Base-by-base conservation (phyloP, 2,888 invertebrate genomes). In the Drosophila mayaguana region DNA sequence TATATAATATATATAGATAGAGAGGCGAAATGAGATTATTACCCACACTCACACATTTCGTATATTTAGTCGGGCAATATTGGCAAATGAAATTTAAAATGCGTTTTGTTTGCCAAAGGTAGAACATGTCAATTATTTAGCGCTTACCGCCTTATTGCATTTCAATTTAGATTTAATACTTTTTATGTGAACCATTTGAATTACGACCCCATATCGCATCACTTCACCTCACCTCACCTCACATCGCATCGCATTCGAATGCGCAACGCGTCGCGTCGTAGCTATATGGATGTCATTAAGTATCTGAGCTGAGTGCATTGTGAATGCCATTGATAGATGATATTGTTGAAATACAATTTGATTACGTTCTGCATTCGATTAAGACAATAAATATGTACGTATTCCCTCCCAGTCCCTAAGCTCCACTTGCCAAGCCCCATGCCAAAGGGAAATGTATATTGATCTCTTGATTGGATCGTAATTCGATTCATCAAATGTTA, bases 61-160 rank as follows among this genome's bases (percentile, higher is more conserved):
- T 38, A 64, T 63, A 73, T 66, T 78, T 76, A 78, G 54, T 40
- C 59, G 46, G 55, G 51, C 68, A 76, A 78, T 78, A 76, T 68
- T 68, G 78, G 53, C 57, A 76, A 77, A 88, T 82, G 72, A 74
- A 75, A 83, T 75, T 81, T 73, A 64, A 82, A 80, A 82, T 73
- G 71, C 77, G 67, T 63, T 85, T 88, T 87, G 83, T 83, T 83
- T 83, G 72, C 66, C 71, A 73, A 78, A 40, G 46, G 66, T 18
- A 59, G 59, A 70, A 85, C 77, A 82, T 85, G 83, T 88, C 83
- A 85, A 83, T 83, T 83, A 88, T 85, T 77, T 62, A 85, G 65
- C 76, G 72, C 80, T 83, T 85, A 87, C 67, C 72, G 70, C 85
- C 72, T 77, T 82, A 82, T 88, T 84, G 72, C 76, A 77, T 75